Evolutionary conservation across 2,888 invertebrate genomes (phyloP), one percentile per base, ranked within the genome.

Genomic region (Drosophila incognita): DNA sequence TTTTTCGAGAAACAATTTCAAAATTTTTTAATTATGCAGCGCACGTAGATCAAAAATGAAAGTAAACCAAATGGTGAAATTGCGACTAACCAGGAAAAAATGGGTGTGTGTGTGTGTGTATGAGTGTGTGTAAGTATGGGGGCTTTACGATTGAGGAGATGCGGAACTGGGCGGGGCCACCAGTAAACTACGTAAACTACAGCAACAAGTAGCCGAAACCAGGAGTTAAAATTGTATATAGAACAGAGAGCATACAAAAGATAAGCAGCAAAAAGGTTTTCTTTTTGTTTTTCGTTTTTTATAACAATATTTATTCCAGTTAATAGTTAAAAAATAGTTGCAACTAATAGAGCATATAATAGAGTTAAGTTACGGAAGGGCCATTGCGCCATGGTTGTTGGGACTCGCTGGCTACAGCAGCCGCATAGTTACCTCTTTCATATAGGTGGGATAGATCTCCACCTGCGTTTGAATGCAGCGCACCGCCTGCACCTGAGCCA

Each of bases 361-460:
- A 57, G 56, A 60, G 29, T 42, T 58, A 60, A 72, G 54, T 49
- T 59, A 59, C 68, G 56, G 51, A 48, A 48, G 60, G 71, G 35
- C 63, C 61, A 42, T 46, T 51, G 54, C 46, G 58, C 58, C 52
- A 36, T 53, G 35, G 24, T 49, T 56, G 56, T 53, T 59, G 61
- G 66, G 48, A 58, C 52, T 58, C 54, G 58, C 62, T 52, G 40
- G 52, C 81, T 89, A 86, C 60, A 76, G 87, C 85, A 93, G 90
- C 84, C 91, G 90, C 81, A 93, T 92, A 92, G 91, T 93, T 93
- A 93, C 93, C 93, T 93, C 93, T 91, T 93, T 93, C 81, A 89
- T 93, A 69, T 93, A 93, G 68, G 90, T 93, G 65, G 93, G 93
- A 85, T 89, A 93, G 52, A 93, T 92, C 84, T 93, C 93, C 63